Conservation (phyloP, 2,888 invertebrate genomes). For the Odontomyia ornata region DNA sequence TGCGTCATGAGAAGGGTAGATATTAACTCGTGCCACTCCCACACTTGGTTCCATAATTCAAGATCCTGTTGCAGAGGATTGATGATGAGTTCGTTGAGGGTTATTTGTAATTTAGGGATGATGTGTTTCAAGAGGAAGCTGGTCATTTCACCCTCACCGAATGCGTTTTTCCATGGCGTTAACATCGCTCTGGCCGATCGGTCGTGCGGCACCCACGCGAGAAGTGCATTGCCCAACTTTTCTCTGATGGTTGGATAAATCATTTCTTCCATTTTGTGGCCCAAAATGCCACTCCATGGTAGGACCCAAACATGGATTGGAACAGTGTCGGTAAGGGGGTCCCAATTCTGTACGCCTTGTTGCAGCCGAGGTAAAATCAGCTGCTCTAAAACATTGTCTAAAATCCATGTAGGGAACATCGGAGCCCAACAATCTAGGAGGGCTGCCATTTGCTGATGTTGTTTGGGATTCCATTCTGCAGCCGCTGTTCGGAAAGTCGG, state of each 20-base stretch:
- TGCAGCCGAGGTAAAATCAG: slow-evolving; percentile 79
- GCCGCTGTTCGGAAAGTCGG: slow-evolving; percentile 76
- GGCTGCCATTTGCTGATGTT: slow-evolving; percentile 79
- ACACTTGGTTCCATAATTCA: slow-evolving; percentile 92
- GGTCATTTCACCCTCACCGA: slow-evolving; percentile 79
- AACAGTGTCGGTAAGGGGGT: slow-evolving; percentile 92
- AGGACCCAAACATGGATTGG: slow-evolving; percentile 98
- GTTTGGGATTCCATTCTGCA: slow-evolving; percentile 81
- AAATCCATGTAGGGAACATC: slow-evolving; percentile 83
- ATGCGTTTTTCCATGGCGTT: slow-evolving; percentile 85
- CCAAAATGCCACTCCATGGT: slow-evolving; percentile 92
- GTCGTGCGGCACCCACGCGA: slow-evolving; percentile 96
- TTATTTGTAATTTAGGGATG: slow-evolving; percentile 85
- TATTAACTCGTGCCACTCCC: slow-evolving; percentile 90
- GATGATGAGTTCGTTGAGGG: slow-evolving; percentile 72
- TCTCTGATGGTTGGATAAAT: slow-evolving; percentile 92
- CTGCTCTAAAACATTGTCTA: slow-evolving; percentile 83
- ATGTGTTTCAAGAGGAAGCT: slow-evolving; percentile 87
- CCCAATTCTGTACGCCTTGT: slow-evolving; percentile 87
- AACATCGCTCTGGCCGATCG: slow-evolving; percentile 90
- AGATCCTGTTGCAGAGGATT: slow-evolving; percentile 79
- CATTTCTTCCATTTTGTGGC: slow-evolving; percentile 66
- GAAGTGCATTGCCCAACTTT: slow-evolving; percentile 86
- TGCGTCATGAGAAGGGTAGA: slow-evolving; percentile 80
- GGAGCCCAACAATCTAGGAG: slow-evolving; percentile 84